Evolutionary conservation across 2,797 vertebrate species (phyloP).

Genomic region (Galaxias olidus): DNA sequence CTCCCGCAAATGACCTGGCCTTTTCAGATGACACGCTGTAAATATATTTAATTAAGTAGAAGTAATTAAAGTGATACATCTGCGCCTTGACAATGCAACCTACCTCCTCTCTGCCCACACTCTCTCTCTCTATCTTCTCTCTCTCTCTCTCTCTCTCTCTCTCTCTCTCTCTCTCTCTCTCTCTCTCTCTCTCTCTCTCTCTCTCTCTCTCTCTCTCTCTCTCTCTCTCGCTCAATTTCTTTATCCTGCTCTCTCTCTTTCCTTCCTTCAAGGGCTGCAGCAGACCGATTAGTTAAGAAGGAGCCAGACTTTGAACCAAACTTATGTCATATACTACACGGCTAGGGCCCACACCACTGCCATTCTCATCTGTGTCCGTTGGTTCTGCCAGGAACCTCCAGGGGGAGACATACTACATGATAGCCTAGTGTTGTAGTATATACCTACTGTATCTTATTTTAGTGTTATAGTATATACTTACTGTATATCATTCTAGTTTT

Average conservation of each 20-base stretch:
- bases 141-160: background rate
- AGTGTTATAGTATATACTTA: no score
- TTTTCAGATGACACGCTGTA: no score
- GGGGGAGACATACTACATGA: constrained; percentile 56
- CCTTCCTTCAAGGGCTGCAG: constrained; percentile 69
- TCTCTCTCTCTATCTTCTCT: background rate
- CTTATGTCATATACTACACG: constrained; percentile 80
- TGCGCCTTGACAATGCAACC: no score
- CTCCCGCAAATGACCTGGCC: no score
- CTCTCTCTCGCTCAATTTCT: background rate
- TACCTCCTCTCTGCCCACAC: background rate
- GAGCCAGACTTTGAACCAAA: constrained; percentile 72
- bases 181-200: background rate
- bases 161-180: background rate
- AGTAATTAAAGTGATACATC: no score
- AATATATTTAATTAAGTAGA: no score
- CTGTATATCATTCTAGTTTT: no score
- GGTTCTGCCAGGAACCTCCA: constrained; percentile 73
- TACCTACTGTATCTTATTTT: no score
- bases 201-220: background rate
- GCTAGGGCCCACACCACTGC: constrained; percentile 83
- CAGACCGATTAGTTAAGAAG: constrained; percentile 81
- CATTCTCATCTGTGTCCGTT: constrained; percentile 80
- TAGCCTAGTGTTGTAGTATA: constrained; percentile 13
- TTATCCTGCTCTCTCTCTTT: background rate